Evolutionary conservation across 1,140 invertebrate genomes (phyloP), one percentile per base, ranked within the genome.

Genomic region (Ceratitis capitata): DNA sequence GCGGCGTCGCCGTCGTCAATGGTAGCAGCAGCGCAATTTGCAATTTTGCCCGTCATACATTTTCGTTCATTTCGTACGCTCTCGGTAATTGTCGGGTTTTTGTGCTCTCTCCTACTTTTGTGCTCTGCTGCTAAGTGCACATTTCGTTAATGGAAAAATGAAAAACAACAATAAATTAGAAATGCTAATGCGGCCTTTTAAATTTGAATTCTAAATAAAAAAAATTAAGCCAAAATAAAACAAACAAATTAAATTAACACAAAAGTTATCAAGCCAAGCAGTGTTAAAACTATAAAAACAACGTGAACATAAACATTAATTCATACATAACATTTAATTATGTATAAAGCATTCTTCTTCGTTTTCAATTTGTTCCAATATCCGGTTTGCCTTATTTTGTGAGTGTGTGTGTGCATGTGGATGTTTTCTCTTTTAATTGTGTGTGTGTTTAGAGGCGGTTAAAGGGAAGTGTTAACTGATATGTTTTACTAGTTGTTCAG

Each of bases 1-100:
- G 87, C 84, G 64, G 85, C 87, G 84, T 87, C 86, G 87, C 83
- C 58, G 84, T 29, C 78, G 47, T 45, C n/a, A 39, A 35, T 45
- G 39, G 69, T 78, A 23, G 69, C 45, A 49, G 56, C 86, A 82
- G 51, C 85, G 78, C 85, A 87, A 69, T 82, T 87, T 49, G 49
- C 26, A 16, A 35, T 83, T 53, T 42, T 42, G 23, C 69, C 45
- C 0, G 10, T 35, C 10, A 19, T 45, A 10, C 69, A 78, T 26
- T 78, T 78, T 78, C 51, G 32, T 83, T 53, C 47, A 39, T 51
- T 23, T 78, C 39, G n/a, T 4, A 35, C 32, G 7, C 69, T 78
- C 69, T 78, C 69, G 69, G n/a, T n/a, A n/a, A 10, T 78, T 26
- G 32, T 78, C 69, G 69, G n/a, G 7, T 78, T 78, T 78, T 26